Evolutionary conservation across 2,113 vertebrate species (phyloP).

Genomic region (Poeciliopsis turrubarensis): DNA sequence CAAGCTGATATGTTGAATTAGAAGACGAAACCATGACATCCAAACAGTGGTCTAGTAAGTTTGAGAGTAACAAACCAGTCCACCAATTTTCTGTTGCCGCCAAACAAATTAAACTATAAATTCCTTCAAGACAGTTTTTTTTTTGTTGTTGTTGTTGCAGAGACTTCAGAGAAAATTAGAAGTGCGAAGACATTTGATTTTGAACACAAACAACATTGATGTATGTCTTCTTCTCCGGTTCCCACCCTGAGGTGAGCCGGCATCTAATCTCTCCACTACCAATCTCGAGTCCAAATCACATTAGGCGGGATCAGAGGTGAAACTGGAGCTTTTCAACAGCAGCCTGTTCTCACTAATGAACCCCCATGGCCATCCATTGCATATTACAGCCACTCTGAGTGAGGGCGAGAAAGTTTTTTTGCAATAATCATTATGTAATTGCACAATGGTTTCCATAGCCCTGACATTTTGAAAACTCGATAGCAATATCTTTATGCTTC

Average conservation of each 20-base stretch:
- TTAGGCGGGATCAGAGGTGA: conserved; percentile 83
- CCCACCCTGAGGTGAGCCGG: conserved; percentile 79
- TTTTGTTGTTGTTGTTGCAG: conserved; percentile 47
- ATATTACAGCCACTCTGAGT: conserved; percentile 79
- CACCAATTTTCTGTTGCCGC: conserved; percentile 20
- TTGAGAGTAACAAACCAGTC: conserved; percentile 26
- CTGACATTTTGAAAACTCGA: conserved; percentile 81
- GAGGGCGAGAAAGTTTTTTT: conserved; percentile 71
- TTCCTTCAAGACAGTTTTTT: conserved; percentile 48
- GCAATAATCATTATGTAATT: conserved; percentile 82
- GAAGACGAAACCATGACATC: conserved; percentile 58
- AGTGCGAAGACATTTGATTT: conserved; percentile 70
- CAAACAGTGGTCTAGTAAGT: conserved; percentile 51
- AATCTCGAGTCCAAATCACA: conserved; percentile 82
- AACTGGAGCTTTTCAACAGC: conserved; percentile 82
- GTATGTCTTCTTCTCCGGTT: conserved; percentile 77
- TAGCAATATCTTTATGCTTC: conserved; percentile 79
- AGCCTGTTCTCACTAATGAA: conserved; percentile 80
- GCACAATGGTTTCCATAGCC: conserved; percentile 78
- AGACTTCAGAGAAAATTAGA: conserved; percentile 72
- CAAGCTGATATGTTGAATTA: conserved; percentile 59
- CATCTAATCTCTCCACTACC: conserved; percentile 80
- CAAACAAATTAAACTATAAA: conserved; percentile 65
- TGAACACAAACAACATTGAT: conserved; percentile 79
- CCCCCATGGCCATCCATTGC: conserved; percentile 80